phyloP scores from a whole-genome alignment of 2,113 vertebrate species.

The Perca flavescens region DNA sequence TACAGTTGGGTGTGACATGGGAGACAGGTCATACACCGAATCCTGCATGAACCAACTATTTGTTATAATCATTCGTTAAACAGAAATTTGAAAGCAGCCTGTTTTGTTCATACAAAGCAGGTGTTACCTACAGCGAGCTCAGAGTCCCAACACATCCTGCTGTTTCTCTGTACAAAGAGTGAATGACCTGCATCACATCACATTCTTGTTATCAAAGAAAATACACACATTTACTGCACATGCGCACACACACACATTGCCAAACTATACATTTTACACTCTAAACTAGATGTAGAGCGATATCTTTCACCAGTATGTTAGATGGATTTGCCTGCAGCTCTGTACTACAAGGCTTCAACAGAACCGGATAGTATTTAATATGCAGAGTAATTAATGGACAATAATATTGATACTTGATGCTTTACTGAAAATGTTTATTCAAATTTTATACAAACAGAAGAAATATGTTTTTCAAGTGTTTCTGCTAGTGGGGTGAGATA shows the following conservation, averaged over 20 bases:
- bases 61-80: slow-evolving; percentile 6
- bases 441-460: too few relatives aligned
- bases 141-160: not conserved
- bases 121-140: not conserved
- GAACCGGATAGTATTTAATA: not conserved
- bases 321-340: not conserved
- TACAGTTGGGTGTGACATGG: slow-evolving; percentile 13
- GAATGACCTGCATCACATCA: not conserved
- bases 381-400: not conserved
- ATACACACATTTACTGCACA: slow-evolving; percentile 9
- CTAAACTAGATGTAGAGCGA: not conserved
- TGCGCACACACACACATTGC: not conserved
- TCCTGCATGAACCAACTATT: not conserved
- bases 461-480: too few relatives aligned
- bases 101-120: slow-evolving; percentile 9
- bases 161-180: slow-evolving; percentile 20
- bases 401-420: not conserved
- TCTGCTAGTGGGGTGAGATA: too few relatives aligned
- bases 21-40: not conserved
- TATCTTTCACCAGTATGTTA: too few relatives aligned
- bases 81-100: not conserved
- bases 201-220: not conserved
- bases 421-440: not conserved
- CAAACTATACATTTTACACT: not conserved
- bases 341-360: not conserved